Evolutionary conservation across 2,888 invertebrate species (phyloP).

Genomic region (Drosophila buzzatii): DNA sequence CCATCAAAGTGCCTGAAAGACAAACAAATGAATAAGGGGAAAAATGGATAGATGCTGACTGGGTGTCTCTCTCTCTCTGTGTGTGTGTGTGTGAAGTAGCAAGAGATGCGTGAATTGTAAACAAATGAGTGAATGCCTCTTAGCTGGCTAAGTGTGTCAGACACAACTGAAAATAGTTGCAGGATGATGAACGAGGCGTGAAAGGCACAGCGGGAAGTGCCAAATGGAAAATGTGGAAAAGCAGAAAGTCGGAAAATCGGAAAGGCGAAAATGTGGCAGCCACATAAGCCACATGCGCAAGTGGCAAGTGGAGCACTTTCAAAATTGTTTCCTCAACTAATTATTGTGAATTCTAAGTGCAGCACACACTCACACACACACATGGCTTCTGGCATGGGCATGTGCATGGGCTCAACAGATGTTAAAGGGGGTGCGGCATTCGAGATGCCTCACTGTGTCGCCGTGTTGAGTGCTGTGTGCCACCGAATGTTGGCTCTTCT

Average conservation of each 20-base stretch:
- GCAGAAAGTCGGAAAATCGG: not conserved
- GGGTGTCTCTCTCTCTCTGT: too few species aligned
- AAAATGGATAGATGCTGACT: not conserved
- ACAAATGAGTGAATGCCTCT: conserved; percentile 44
- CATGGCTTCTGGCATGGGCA: not conserved
- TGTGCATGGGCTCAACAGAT: conserved; percentile 12
- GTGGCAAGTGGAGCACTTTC: conserved; percentile 64
- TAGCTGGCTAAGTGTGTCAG: conserved; percentile 63
- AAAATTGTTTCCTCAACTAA: conserved; percentile 62
- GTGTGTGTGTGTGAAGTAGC: conserved; percentile 42
- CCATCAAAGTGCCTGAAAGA: conserved; percentile 52
- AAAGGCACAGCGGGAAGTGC: not conserved
- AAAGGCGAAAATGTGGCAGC: not conserved
- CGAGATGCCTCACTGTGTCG: conserved; percentile 21
- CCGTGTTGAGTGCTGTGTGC: conserved; percentile 1
- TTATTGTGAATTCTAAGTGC: conserved; percentile 68
- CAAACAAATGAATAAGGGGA: conserved; percentile 40
- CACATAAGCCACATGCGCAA: conserved; percentile 37
- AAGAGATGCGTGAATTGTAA: conserved; percentile 44
- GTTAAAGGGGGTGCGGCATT: conserved; percentile 14
- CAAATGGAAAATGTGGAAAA: conserved; percentile 1
- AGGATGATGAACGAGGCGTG: conserved; percentile 41
- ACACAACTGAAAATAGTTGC: conserved; percentile 67
- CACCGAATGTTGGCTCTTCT: not conserved
- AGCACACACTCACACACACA: not conserved